Base-by-base conservation (phyloP, 2,888 invertebrate genomes). In the Hypolimnas misippus region DNA sequence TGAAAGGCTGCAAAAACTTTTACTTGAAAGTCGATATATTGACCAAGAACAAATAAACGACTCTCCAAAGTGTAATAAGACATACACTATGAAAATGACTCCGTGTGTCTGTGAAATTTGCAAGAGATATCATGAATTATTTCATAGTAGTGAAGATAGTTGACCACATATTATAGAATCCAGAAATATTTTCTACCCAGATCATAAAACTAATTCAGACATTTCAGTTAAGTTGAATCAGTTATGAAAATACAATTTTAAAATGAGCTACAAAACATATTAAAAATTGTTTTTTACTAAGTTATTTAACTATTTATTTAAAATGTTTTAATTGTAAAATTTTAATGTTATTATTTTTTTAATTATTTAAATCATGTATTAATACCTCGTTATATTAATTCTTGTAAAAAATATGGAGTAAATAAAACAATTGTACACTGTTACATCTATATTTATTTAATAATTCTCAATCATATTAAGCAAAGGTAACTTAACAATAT, bases 51-150 rank as follows among this genome's bases (percentile, higher is more conserved):
- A 42, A 40, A 38, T 10, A 53, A 71, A 14, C 53, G 2, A 59
- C 61, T 16, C 5, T 42, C 31, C 29, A 10, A 38, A 35, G 46
- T 10, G 0, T 70, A 66, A 10, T 67, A 70, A 59, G 54, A 64
- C 59, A 21, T 62, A 65, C 33, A 49, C 38, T 12, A 57, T 54
- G 38, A 69, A 63, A 60, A 21, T 65, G 4, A 69, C 65, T 7
- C 87, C 89, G 1, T 92, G 91, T 63, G 72, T 86, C 4, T 92
- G 91, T 56, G 86, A 89, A 55, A 92, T 92, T 44, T 92, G 91
- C 65, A 83, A 76, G 60, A 76, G 83, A 57, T 92, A 92, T 65
- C 82, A 91, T 53, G 85, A 91, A 65, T 63, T 90, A 21, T 92
- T 91, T 57, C 89, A 90, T 66, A 57, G 63, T n/a, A 61, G 56